These are phyloP conservation scores for Heliconius hortense DNA, from an alignment of 2,888 invertebrate species.

Conservation along the genomic window DNA sequence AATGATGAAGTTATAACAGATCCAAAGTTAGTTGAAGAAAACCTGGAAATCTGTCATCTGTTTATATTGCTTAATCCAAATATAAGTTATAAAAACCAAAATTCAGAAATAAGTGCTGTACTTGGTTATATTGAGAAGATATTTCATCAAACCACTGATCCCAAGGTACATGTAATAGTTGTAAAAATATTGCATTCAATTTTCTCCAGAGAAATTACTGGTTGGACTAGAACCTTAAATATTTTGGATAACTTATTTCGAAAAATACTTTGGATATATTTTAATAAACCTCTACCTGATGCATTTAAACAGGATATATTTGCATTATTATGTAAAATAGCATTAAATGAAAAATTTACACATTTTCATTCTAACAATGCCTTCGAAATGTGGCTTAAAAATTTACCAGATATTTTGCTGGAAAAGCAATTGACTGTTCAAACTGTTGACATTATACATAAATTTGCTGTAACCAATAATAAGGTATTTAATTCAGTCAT, in stretches of 20 bases:
- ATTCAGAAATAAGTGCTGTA: constrained; percentile 63
- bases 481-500: constrained; percentile 74
- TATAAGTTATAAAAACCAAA: constrained; percentile 63
- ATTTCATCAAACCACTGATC: constrained; percentile 58
- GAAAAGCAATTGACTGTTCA: constrained; percentile 72
- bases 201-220: constrained; percentile 62
- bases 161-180: constrained; percentile 54
- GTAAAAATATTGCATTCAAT: constrained; percentile 64
- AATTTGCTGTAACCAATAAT: constrained; percentile 82
- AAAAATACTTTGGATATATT: constrained; percentile 68
- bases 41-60: constrained; percentile 69
- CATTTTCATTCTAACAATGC: constrained; percentile 65
- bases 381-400: constrained; percentile 78
- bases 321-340: constrained; percentile 69
- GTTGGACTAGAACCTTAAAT: constrained; percentile 63
- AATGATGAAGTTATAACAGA: constrained; percentile 66
- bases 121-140: constrained; percentile 79
- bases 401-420: constrained; percentile 81
- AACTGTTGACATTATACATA: constrained; percentile 80
- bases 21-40: constrained; percentile 62
- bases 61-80: constrained; percentile 75
- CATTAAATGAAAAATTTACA: constrained; percentile 65
- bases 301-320: constrained; percentile 68
- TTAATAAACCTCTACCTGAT: constrained; percentile 55
- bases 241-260: constrained; percentile 64